Conservation (phyloP, 2,797 vertebrate genomes). For the Echeneis naucrates region DNA sequence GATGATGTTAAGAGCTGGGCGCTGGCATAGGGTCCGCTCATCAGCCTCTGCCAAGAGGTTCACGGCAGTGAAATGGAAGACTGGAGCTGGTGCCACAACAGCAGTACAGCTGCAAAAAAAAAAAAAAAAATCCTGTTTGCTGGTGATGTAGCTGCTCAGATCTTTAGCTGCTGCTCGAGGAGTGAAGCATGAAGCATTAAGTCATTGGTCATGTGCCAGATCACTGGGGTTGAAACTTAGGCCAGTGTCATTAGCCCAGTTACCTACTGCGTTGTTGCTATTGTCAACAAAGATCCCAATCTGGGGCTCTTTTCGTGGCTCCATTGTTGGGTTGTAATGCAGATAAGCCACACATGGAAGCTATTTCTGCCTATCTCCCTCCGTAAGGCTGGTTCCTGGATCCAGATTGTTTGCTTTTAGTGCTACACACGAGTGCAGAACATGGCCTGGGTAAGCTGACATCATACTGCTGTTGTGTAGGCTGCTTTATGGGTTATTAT, state of each 20-base stretch:
- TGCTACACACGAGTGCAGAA: slow-evolving; percentile 34
- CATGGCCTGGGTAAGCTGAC: slow-evolving; percentile 5
- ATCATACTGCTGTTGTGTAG: slow-evolving; percentile 1
- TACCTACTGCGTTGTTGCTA: slow-evolving; percentile 39
- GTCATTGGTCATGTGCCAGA: slow-evolving; percentile 14
- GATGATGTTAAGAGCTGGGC: slow-evolving; percentile 31
- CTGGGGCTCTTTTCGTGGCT: slow-evolving; percentile 34
- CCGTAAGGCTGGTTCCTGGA: slow-evolving; percentile 24
- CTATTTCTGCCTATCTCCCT: slow-evolving; percentile 47
- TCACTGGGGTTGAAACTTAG: slow-evolving; percentile 35
- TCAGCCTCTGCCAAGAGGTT: slow-evolving; percentile 50
- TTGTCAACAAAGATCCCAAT: slow-evolving; percentile 57
- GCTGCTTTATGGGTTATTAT: slow-evolving; percentile 10
- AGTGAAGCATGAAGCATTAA: slow-evolving; percentile 21
- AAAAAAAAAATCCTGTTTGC: slow-evolving; percentile 48
- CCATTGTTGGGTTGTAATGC: slow-evolving; percentile 38
- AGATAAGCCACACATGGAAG: slow-evolving; percentile 72
- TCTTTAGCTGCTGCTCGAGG: slow-evolving; percentile 20
- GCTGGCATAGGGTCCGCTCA: slow-evolving; percentile 15
- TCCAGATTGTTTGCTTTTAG: slow-evolving; percentile 46
- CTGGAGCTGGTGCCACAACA: slow-evolving; percentile 26
- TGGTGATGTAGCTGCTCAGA: slow-evolving; percentile 11
- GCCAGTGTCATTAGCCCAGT: slow-evolving; percentile 35
- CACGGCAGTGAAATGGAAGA: slow-evolving; percentile 41
- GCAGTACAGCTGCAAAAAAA: slow-evolving; percentile 34